Evolutionary conservation across 1,140 invertebrate species (phyloP).

Genomic region (Lepidurus couesii): DNA sequence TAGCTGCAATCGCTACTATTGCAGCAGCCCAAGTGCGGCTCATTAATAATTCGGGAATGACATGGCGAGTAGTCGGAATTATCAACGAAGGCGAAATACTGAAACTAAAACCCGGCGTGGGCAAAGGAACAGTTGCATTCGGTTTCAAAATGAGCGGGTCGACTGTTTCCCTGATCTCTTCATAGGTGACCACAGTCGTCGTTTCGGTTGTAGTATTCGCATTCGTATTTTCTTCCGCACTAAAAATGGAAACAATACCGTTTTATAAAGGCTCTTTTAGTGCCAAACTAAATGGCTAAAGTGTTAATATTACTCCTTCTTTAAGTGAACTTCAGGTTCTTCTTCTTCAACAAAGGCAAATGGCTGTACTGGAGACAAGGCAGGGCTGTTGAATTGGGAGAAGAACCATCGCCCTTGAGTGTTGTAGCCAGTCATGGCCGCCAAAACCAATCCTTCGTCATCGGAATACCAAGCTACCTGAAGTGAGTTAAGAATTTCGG

Average conservation of each 20-base stretch:
- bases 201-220: background rate
- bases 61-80: background rate
- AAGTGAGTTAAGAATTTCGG: background rate
- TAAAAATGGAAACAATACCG: background rate
- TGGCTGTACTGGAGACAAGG: conserved; percentile 31
- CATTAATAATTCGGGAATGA: background rate
- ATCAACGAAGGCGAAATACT: background rate
- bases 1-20: conserved; percentile 33
- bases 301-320: background rate
- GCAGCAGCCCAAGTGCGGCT: conserved; percentile 35
- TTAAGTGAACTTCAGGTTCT: background rate
- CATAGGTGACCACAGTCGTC: background rate
- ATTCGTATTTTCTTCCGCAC: background rate
- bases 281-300: too few species aligned
- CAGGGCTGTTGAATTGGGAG: conserved; percentile 30
- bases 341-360: conserved; percentile 28
- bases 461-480: conserved; percentile 34
- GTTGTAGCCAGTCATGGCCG: conserved; percentile 29
- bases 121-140: background rate
- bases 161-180: background rate
- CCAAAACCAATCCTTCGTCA: conserved; percentile 34
- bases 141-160: background rate
- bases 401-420: conserved; percentile 33
- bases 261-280: too few species aligned
- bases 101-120: background rate